Base-by-base conservation (phyloP, 1,140 invertebrate species). In the Diorhabda elongata region DNA sequence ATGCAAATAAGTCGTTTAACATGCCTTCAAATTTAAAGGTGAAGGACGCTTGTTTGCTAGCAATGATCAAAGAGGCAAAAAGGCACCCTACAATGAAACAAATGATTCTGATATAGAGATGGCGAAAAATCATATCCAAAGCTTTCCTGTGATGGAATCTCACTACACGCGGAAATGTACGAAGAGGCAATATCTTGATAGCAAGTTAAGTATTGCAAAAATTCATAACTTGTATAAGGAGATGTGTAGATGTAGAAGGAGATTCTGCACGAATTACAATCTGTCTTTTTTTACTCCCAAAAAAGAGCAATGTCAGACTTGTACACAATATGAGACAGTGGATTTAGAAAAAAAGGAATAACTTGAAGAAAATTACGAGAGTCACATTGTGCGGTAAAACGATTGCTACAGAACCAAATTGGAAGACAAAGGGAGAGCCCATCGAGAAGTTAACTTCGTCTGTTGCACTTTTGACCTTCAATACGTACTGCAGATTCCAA, bases 401-500 rank as follows among this genome's bases (percentile, higher is more conserved):
- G 45, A 52, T 52, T 52, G 45, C 8, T 52, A 52, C 45, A 52
- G 45, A 8, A 8, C 45, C 45, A 52, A 52, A 52, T 5, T 52
- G 5, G 5, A 52, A 52, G 45, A 52, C 2, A 52, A 8, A 52
- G 45, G 2, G 8, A 52, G 45, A 52, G 5, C 8, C 45, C 45
- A 52, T 52, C 5, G 45, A 52, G 45, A 52, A 8, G 8, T 5
- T 52, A 52, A 52, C 5, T 52, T 52, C 5, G 8, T 52, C 5
- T 52, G 45, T 2, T 52, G 45, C 5, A 52, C 5, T 8, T 52
- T 52, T 52, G 45, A 5, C 8, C 45, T 52, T 52, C 45, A 52
- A 52, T 61, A 44, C 66, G 64, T 71, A 61, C 56, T 74, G 44
- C 66, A 71, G 44, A 70, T 73, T 47, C 69, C 70, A n/a, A 69